A percentile compares a stretch with the other conserved stretches of the same genome.
These are phyloP conservation scores for Myripristis murdjan DNA, from an alignment of 2,797 vertebrate species.

Conservation along the genomic window DNA sequence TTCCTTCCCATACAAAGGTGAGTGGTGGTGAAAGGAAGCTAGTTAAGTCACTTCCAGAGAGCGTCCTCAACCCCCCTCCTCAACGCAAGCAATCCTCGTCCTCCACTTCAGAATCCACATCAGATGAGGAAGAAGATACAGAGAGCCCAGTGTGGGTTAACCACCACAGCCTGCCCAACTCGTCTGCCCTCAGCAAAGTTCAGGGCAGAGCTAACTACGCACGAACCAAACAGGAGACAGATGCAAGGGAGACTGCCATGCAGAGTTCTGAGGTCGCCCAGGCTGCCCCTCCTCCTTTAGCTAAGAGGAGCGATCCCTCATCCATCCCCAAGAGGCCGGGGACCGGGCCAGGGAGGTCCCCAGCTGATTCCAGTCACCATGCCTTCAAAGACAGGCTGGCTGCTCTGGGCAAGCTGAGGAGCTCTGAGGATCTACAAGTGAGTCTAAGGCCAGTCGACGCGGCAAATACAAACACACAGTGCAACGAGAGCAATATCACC, in stretches of 20 bases:
- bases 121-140: slow-evolving; percentile 79
- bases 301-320: slow-evolving; percentile 80
- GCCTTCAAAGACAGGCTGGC: slow-evolving; percentile 93
- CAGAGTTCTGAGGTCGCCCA: slow-evolving; percentile 65
- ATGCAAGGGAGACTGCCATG: slow-evolving; percentile 41
- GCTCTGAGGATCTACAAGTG: slow-evolving; percentile 82
- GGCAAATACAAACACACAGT: slow-evolving; percentile 11
- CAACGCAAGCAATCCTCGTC: slow-evolving; percentile 82
- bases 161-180: slow-evolving; percentile 80
- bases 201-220: slow-evolving; percentile 63
- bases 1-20: slow-evolving; percentile 80
- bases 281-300: slow-evolving; percentile 67
- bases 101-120: slow-evolving; percentile 80
- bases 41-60: slow-evolving; percentile 79
- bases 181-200: slow-evolving; percentile 67
- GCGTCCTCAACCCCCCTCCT: slow-evolving; percentile 59
- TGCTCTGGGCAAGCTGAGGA: slow-evolving; percentile 90
- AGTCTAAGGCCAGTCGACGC: slow-evolving; percentile 50
- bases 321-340: slow-evolving; percentile 87
- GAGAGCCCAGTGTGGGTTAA: slow-evolving; percentile 85
- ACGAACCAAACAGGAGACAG: slow-evolving; percentile 69
- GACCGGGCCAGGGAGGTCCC: slow-evolving; percentile 74
- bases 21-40: slow-evolving; percentile 80
- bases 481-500: slow-evolving; percentile 33
- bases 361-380: slow-evolving; percentile 85